These are phyloP conservation scores for Girardinichthys multiradiatus DNA, from an alignment of 2,113 vertebrate species.

Conservation along the genomic window DNA sequence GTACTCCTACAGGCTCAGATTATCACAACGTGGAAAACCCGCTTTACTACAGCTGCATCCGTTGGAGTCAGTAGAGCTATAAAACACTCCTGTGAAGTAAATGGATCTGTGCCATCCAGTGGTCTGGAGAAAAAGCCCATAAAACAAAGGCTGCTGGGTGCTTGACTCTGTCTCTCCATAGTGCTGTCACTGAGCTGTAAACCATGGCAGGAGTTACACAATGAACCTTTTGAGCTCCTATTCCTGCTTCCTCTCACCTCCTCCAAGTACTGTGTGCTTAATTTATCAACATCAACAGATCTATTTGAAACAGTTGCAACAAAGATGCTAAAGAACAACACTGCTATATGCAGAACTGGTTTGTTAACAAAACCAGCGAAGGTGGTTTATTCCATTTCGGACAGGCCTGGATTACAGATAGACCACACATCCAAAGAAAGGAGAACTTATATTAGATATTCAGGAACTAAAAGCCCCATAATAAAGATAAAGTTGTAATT, in stretches of 20 bases:
- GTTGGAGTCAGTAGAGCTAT: not conserved
- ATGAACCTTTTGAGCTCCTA: slow-evolving; percentile 40
- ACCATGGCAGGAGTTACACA: slow-evolving; percentile 56
- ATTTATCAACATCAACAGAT: slow-evolving; percentile 40
- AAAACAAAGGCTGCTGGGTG: slow-evolving; percentile 22
- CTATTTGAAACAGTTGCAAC: slow-evolving; percentile 40
- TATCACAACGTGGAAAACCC: too few relatives aligned
- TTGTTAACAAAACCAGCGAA: slow-evolving; percentile 39
- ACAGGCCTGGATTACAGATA: slow-evolving; percentile 13
- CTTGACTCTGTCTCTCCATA: slow-evolving; percentile 42
- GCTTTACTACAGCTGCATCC: not conserved
- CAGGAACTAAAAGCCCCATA: too few relatives aligned
- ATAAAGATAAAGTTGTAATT: too few relatives aligned
- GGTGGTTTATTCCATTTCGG: slow-evolving; percentile 13
- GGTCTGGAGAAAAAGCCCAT: slow-evolving; percentile 7
- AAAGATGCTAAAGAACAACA: slow-evolving; percentile 47
- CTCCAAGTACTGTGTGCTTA: slow-evolving; percentile 36
- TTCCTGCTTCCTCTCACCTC: slow-evolving; percentile 57
- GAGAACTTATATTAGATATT: not conserved
- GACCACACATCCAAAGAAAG: slow-evolving; percentile 11
- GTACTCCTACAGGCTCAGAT: not conserved
- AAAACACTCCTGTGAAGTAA: not conserved
- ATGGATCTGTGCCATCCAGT: slow-evolving; percentile 31
- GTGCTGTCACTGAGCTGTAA: slow-evolving; percentile 49
- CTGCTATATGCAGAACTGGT: slow-evolving; percentile 38